Percentiles rank a stretch among this genome's conserved stretches.
These are phyloP conservation scores for Peromyscus polionotus DNA, from an alignment of 2,113 vertebrate species.

Conservation along the genomic window DNA sequence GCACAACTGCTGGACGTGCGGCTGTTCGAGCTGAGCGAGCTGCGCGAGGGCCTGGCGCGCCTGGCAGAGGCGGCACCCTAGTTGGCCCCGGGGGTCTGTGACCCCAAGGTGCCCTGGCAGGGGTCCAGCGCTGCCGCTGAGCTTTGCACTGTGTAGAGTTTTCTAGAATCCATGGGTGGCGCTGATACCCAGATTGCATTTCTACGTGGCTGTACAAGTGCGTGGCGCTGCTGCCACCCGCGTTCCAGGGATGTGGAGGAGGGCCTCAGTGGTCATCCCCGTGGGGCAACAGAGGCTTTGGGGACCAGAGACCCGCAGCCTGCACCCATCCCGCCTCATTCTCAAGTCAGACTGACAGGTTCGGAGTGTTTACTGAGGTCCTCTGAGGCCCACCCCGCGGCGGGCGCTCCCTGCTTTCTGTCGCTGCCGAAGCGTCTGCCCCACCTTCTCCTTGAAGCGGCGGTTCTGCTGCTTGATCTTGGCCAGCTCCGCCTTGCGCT, in stretches of 20 bases:
- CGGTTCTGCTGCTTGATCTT: constrained; percentile 91
- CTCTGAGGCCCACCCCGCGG: neutral
- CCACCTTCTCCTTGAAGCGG: constrained; percentile 89
- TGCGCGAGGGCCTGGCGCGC: constrained; percentile 95
- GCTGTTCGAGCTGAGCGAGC: constrained; percentile 96
- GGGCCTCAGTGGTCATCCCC: too few relatives aligned
- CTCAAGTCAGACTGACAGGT: neutral
- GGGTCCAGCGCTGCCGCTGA: neutral
- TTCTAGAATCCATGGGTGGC: constrained; percentile 3
- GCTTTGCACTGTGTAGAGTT: constrained; percentile 68
- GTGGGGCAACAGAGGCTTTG: neutral
- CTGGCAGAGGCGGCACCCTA: constrained; percentile 90
- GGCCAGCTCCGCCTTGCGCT: constrained; percentile 92
- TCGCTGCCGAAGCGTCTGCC: constrained; percentile 84
- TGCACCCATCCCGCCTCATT: neutral
- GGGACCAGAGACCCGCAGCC: neutral
- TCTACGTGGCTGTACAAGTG: constrained; percentile 5
- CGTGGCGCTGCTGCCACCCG: neutral
- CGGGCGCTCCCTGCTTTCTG: neutral
- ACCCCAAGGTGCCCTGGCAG: neutral
- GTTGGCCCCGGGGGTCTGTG: neutral
- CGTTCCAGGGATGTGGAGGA: neutral
- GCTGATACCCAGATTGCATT: constrained; percentile 65
- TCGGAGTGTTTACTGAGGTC: neutral
- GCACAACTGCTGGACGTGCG: constrained; percentile 96